Percentiles rank a stretch among this genome's conserved stretches.
Conservation (phyloP, 2,797 vertebrate species). For the Tenualosa ilisha region DNA sequence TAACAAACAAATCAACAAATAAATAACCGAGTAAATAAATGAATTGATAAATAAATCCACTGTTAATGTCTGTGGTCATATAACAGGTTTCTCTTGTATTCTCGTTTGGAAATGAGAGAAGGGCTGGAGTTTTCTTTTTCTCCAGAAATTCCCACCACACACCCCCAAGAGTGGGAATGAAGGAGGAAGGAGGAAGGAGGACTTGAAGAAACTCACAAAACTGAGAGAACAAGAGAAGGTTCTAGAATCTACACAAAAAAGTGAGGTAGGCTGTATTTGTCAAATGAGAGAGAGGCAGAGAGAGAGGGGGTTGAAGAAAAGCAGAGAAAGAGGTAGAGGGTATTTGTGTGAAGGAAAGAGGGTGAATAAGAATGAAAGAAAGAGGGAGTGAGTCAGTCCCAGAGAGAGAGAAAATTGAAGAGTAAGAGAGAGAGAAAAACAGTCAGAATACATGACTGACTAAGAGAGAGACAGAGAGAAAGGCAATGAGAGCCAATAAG, state of each 20-base stretch:
- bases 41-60: background rate
- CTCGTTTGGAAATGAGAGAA: background rate
- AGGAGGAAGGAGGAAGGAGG: background rate
- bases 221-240: background rate
- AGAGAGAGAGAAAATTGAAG: conserved; percentile 31
- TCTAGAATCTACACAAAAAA: background rate
- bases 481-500: conserved; percentile 32
- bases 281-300: background rate
- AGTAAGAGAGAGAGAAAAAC: conserved; percentile 32
- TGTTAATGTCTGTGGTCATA: background rate
- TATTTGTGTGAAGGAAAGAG: conserved; percentile 31
- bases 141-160: background rate
- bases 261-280: background rate
- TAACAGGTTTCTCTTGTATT: background rate
- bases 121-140: background rate
- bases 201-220: background rate
- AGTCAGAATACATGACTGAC: conserved; percentile 31
- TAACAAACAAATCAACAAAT: too few relatives aligned
- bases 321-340: background rate
- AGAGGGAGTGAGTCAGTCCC: background rate
- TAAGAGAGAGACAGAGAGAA: conserved; percentile 27
- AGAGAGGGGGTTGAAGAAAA: background rate
- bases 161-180: background rate
- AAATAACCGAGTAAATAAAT: too few relatives aligned
- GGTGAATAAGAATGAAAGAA: conserved; percentile 25